A percentile compares a stretch with the other conserved stretches of the same genome.
phyloP scores from a whole-genome alignment of 2,113 vertebrate species.

The Numenius arquata region DNA sequence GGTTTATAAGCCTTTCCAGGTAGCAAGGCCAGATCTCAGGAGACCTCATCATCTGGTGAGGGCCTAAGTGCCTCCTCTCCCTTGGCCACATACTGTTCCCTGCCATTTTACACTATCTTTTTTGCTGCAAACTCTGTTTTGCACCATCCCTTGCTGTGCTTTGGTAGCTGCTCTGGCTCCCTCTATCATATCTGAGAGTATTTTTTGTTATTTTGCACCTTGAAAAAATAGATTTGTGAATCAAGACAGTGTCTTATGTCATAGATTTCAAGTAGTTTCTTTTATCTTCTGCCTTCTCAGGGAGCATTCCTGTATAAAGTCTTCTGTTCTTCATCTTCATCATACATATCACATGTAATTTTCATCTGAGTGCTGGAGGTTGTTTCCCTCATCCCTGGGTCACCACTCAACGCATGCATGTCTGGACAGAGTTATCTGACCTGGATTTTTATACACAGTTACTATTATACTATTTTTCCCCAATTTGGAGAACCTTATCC shows the following conservation, averaged over 20 bases:
- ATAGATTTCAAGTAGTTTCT: background rate
- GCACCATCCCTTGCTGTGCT: background rate
- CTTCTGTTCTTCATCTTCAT: background rate
- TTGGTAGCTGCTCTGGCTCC: background rate
- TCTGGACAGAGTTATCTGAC: background rate
- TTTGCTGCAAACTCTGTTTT: background rate
- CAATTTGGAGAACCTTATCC: background rate
- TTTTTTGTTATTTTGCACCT: background rate
- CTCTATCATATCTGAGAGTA: background rate
- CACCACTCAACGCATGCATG: background rate
- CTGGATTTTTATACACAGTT: background rate
- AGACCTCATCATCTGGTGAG: background rate
- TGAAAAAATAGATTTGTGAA: background rate
- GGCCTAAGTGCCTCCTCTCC: background rate
- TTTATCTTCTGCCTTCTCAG: background rate
- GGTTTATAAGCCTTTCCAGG: background rate
- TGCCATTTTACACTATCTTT: background rate
- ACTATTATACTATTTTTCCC: background rate
- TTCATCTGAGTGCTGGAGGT: background rate
- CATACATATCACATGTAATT: background rate
- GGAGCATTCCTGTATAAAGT: background rate
- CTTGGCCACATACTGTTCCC: too few species aligned
- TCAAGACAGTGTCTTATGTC: background rate
- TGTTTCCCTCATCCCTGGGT: background rate
- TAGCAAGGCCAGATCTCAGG: background rate